Percentiles rank a stretch among this genome's conserved stretches.
Evolutionary conservation across 2,113 vertebrate genomes (phyloP).

Genomic region (Bagarius yarrelli): DNA sequence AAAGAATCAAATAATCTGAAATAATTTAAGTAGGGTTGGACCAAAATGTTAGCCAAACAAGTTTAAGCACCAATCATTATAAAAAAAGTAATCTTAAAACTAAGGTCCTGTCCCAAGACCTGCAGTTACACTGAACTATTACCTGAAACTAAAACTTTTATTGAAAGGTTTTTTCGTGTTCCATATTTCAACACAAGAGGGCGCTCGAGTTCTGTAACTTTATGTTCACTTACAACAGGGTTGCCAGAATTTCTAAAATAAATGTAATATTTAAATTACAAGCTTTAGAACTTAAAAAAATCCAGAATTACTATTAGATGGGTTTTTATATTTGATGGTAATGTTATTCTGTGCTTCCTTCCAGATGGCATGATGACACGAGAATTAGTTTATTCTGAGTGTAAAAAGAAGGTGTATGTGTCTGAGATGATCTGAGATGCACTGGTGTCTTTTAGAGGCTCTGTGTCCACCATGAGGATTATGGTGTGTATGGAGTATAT

Average conservation of each 20-base stretch:
- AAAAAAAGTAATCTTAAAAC: not conserved
- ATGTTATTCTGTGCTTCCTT: not conserved
- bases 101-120: too few relatives aligned
- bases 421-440: not conserved
- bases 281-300: not conserved
- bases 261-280: not conserved
- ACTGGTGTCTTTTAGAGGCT: too few relatives aligned
- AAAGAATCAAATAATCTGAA: not conserved
- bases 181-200: conserved; percentile 16
- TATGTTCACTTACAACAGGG: not conserved
- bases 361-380: too few relatives aligned
- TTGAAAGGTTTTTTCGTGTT: not conserved
- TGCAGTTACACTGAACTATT: too few relatives aligned
- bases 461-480: too few relatives aligned
- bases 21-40: not conserved
- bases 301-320: not conserved
- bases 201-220: conserved; percentile 3
- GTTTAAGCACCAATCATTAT: too few relatives aligned
- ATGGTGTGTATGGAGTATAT: too few relatives aligned
- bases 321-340: not conserved
- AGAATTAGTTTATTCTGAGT: not conserved
- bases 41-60: not conserved
- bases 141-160: too few relatives aligned
- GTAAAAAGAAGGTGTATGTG: not conserved
- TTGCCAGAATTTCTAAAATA: not conserved